Percentiles rank a stretch among this genome's conserved stretches.
Evolutionary conservation across 2,113 vertebrate species (phyloP).

Genomic region (Sceloporus undulatus): DNA sequence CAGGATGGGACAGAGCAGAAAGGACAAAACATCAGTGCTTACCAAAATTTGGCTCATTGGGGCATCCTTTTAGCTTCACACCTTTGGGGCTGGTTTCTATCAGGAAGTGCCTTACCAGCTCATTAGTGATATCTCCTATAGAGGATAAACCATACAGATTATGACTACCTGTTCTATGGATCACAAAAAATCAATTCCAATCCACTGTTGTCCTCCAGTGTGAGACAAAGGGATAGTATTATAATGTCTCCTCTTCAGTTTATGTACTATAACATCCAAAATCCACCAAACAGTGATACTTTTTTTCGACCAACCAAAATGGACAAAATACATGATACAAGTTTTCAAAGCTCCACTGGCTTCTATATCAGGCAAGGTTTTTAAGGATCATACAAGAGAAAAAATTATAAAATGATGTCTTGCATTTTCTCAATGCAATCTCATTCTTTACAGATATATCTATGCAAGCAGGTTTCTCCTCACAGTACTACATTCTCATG

Average conservation of each 20-base stretch:
- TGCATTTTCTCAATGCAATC: too few species aligned
- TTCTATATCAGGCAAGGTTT: too few species aligned
- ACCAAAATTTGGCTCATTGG: slow-evolving; percentile 98
- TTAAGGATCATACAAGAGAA: too few species aligned
- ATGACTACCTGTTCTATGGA: background rate
- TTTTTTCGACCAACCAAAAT: too few species aligned
- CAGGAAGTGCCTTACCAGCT: slow-evolving; percentile 97
- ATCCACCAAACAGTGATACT: too few species aligned
- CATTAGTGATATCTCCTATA: slow-evolving; percentile 89
- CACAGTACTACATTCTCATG: too few species aligned
- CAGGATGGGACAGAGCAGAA: background rate
- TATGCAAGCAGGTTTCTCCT: too few species aligned
- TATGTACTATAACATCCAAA: background rate
- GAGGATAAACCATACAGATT: slow-evolving; percentile 31
- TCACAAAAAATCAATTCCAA: background rate
- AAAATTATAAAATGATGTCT: too few species aligned
- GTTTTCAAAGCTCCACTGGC: too few species aligned
- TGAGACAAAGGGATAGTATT: background rate
- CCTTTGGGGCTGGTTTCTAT: slow-evolving; percentile 97
- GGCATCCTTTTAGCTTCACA: slow-evolving; percentile 98
- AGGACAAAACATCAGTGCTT: slow-evolving; percentile 55
- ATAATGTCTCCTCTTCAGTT: background rate
- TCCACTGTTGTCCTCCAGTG: background rate
- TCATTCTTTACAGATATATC: too few species aligned
- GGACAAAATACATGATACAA: too few species aligned